Base-by-base conservation (phyloP, 2,888 invertebrate genomes). In the Acanthoscelides obtectus region DNA sequence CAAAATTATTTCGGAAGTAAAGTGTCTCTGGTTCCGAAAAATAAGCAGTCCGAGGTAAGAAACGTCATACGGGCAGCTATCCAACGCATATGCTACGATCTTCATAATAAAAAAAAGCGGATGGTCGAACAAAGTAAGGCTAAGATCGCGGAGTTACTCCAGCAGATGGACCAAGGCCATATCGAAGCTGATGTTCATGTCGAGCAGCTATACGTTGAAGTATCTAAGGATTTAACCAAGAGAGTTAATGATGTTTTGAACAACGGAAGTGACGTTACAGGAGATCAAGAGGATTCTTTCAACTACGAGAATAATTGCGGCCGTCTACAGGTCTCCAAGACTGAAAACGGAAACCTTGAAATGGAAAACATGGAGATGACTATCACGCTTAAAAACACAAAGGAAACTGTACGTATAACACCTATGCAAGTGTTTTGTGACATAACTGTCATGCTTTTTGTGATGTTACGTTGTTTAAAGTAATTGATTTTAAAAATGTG, bases 341-440 rank as follows among this genome's bases (percentile, higher is more conserved):
- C 69, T 8, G 72, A 72, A 64, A 22, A 71, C 68, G 71, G 72
- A n/a, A 64, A 22, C 64, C 67, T 74, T 19, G 73, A 71, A 22
- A 69, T 71, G 27, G 71, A 74, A 0, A 68, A 69, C n/a, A 22
- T 65, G 65, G 69, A 73, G 67, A 72, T 74, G 20, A 70, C 69
- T 1, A 20, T 71, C 6, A 75, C 74, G 70, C 73, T 64, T 22
- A 45, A 25, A 17, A 64, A 64, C 17, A 70, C 70, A 2, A 63
- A 73, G 25, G 45, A 73, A 70, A 20, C 69, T 72, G 75, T 75
- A 66, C 71, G 71, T 71, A 64, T 2, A 20, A 45, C 12, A 45
- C 17, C 5, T 12, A 45, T 45, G 45, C 45, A 45, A 45, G 1
- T 6, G 3, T 45, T 45, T 45, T 45, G 45, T 12, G 45, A 45